Evolutionary conservation across 2,888 invertebrate genomes (phyloP), one percentile per base, ranked within the genome.

Genomic region (Biston betularia): DNA sequence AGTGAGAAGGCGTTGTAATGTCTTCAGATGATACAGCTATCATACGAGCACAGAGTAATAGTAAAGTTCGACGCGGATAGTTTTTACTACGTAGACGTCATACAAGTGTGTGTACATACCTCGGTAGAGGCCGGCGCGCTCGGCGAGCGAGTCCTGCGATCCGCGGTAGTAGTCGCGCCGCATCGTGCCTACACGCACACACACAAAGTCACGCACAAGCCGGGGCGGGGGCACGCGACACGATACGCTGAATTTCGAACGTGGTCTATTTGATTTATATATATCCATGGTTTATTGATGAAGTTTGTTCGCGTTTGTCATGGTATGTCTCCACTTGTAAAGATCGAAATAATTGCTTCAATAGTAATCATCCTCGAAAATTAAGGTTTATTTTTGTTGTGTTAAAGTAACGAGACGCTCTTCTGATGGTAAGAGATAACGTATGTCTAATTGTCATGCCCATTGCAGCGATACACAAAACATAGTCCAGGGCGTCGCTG

Each of bases 111-210:
- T n/a, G 65, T 61, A 73, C 77, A 94, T 95, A 97, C 97, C 97
- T 95, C 96, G 95, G 86, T 97, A 96, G 85, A 96, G 95, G 79
- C 95, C 95, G 80, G 96, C 95, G 73, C 95, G 94, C 83, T 95
- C 95, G 80, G 97, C 97, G 83, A 98, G 95, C 90, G 97, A 97
- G 94, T 98, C 98, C 95, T 97, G 97, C 76, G 97, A 98, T 88
- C 98, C 97, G 94, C 97, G 96, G 95, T 97, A 97, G 95, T 97
- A 97, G 94, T 98, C 97, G 88, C 97, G 96, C 93, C 97, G 96
- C 96, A 97, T 96, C 79, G 96, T 95, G 83, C 83, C 80, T 73
- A 68, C 67, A 64, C 71, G 57, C 68, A 64, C 67, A 57, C 64
- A 61, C 61, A 66, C 62, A 64, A 65, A 55, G 56, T 49, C 53